Conservation (phyloP, 2,797 vertebrate species). For the Chelmon rostratus region DNA sequence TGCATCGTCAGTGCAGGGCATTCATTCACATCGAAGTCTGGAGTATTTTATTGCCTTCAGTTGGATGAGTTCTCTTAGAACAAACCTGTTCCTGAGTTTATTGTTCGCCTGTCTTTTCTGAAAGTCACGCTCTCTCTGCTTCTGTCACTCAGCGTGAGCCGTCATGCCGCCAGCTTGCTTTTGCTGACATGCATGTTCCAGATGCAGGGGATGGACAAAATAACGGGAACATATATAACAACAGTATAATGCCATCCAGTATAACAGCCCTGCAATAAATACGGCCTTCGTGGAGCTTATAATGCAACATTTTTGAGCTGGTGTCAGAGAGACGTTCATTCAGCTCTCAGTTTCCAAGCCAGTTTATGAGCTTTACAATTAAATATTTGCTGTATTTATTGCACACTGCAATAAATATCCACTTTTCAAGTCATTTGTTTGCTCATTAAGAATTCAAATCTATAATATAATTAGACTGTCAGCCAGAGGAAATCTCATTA, state of each 20-base stretch:
- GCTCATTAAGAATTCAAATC: slow-evolving; percentile 16
- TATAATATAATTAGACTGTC: slow-evolving; percentile 17
- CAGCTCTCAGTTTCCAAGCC: slow-evolving; percentile 18
- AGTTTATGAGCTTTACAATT: slow-evolving; percentile 51
- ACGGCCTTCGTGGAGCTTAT: slow-evolving; percentile 53
- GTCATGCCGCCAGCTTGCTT: slow-evolving; percentile 50
- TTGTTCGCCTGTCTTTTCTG: slow-evolving; percentile 42
- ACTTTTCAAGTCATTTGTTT: slow-evolving; percentile 42
- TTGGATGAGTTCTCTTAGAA: slow-evolving; percentile 23
- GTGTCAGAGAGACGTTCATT: neutral
- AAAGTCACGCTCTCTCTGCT: slow-evolving; percentile 25
- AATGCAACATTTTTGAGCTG: slow-evolving; percentile 20
- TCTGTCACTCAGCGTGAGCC: slow-evolving; percentile 39
- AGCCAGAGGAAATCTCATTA: neutral
- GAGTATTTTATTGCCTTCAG: slow-evolving; percentile 21
- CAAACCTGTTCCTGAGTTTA: slow-evolving; percentile 40
- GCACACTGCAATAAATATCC: slow-evolving; percentile 46
- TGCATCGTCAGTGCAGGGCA: slow-evolving; percentile 34
- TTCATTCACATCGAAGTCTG: slow-evolving; percentile 35
- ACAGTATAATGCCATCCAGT: slow-evolving; percentile 20
- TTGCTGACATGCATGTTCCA: slow-evolving; percentile 70
- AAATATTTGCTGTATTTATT: slow-evolving; percentile 53
- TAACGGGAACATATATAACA: slow-evolving; percentile 14
- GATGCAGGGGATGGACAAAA: slow-evolving; percentile 45
- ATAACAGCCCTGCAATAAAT: slow-evolving; percentile 50